phyloP scores from a whole-genome alignment of 2,888 invertebrate species.

The Eledone cirrhosa region DNA sequence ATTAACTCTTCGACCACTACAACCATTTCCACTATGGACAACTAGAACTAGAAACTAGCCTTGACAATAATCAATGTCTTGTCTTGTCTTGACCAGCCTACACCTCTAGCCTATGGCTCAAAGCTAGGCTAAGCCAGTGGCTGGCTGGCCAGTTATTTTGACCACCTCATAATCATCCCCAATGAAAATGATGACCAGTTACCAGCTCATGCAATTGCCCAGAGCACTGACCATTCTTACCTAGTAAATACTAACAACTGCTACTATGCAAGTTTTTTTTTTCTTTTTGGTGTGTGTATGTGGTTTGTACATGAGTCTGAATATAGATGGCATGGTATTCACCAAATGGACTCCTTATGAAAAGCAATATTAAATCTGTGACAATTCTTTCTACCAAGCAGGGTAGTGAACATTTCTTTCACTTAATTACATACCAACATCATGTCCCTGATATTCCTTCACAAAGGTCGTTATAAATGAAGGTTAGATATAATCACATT shows the following conservation, averaged over 20 bases:
- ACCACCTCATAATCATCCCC: slow-evolving; percentile 23
- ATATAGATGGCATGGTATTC: not conserved
- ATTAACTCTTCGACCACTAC: not conserved
- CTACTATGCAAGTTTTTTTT: not conserved
- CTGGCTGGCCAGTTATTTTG: slow-evolving; percentile 15
- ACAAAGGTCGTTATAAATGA: not conserved
- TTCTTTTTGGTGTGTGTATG: no score
- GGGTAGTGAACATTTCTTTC: not conserved
- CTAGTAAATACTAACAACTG: slow-evolving; percentile 16
- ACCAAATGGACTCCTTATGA: slow-evolving; percentile 16
- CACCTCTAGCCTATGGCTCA: slow-evolving; percentile 17
- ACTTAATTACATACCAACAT: not conserved
- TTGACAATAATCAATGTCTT: slow-evolving; percentile 23
- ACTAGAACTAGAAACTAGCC: slow-evolving; percentile 14
- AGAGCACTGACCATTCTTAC: slow-evolving; percentile 7
- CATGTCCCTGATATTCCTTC: not conserved
- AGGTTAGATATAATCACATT: not conserved
- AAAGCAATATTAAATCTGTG: not conserved
- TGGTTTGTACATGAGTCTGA: not conserved
- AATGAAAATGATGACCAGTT: slow-evolving; percentile 26
- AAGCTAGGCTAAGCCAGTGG: slow-evolving; percentile 10
- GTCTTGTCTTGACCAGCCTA: slow-evolving; percentile 20
- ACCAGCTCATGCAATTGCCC: slow-evolving; percentile 23
- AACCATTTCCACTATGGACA: not conserved
- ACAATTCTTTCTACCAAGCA: not conserved